Conservation (phyloP, 2,888 invertebrate genomes). For the Alentia gelatinosa region DNA sequence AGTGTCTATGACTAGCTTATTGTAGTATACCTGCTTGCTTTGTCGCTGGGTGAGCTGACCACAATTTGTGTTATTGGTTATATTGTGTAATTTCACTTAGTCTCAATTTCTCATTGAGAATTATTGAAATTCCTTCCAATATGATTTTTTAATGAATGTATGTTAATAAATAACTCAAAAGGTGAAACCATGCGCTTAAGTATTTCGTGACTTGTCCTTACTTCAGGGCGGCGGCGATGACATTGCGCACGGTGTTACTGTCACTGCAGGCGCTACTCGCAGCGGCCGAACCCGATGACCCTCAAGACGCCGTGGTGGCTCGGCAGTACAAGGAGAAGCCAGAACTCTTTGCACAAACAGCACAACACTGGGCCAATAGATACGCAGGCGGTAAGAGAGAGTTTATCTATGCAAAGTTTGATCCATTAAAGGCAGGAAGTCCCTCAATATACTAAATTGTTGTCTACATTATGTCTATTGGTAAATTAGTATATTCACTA, state of each 20-base stretch:
- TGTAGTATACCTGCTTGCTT: no score
- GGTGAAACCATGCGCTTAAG: neutral
- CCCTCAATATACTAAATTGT: no score
- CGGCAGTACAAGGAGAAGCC: slow-evolving; percentile 95
- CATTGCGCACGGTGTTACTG: slow-evolving; percentile 95
- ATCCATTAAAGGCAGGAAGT: no score
- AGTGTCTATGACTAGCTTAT: no score
- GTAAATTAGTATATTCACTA: no score
- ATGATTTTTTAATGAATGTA: neutral
- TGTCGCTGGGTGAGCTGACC: no score
- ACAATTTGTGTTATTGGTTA: no score
- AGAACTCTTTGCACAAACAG: slow-evolving; percentile 93
- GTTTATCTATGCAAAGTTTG: no score
- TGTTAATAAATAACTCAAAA: neutral
- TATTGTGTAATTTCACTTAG: no score
- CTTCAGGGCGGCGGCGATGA: slow-evolving; percentile 97
- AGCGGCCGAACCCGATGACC: slow-evolving; percentile 83
- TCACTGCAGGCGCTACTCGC: slow-evolving; percentile 95
- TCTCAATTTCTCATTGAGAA: no score
- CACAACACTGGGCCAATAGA: slow-evolving; percentile 96
- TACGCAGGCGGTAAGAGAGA: slow-evolving; percentile 90
- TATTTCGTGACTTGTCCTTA: neutral
- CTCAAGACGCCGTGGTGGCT: slow-evolving; percentile 88
- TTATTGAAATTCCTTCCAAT: no score
- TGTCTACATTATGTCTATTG: no score